A percentile compares a stretch with the other conserved stretches of the same genome.
Evolutionary conservation across 2,113 vertebrate species (phyloP).

Genomic region (Cavia aperea): DNA sequence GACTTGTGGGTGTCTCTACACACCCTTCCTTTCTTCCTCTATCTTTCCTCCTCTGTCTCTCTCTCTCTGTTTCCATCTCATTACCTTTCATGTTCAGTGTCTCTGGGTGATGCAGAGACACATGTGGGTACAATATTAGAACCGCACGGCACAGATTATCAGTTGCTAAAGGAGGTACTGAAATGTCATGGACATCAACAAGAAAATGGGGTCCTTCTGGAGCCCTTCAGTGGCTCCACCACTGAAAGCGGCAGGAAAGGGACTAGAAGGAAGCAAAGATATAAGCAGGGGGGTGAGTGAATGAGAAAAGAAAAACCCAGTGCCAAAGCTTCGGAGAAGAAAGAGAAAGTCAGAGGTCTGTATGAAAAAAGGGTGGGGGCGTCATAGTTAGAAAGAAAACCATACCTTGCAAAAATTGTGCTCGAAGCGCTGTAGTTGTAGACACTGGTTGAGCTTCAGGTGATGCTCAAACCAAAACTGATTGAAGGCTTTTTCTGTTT

Average conservation of each 20-base stretch:
- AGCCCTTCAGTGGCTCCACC: neutral
- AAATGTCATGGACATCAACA: neutral
- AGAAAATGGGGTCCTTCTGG: neutral
- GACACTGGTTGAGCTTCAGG: slow-evolving; percentile 89
- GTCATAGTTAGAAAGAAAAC: slow-evolving; percentile 24
- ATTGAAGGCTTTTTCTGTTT: slow-evolving; percentile 92
- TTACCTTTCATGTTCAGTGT: slow-evolving; percentile 8
- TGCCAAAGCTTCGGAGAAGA: neutral
- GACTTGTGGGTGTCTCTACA: neutral
- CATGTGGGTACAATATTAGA: neutral
- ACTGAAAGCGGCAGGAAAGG: neutral
- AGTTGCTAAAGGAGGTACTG: neutral
- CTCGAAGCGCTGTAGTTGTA: slow-evolving; percentile 95
- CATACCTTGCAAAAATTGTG: slow-evolving; percentile 91
- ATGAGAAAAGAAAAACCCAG: neutral
- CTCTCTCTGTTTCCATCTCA: neutral
- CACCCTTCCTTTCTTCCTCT: neutral
- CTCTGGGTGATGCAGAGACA: neutral
- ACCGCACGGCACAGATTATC: neutral
- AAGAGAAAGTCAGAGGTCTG: neutral
- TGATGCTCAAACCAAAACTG: slow-evolving; percentile 93
- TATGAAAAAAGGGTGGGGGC: neutral
- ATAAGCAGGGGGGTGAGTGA: neutral
- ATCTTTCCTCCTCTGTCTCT: fast-evolving
- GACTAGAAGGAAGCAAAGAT: neutral